phyloP scores from a whole-genome alignment of 2,797 vertebrate genomes.

The Leuciscus waleckii region DNA sequence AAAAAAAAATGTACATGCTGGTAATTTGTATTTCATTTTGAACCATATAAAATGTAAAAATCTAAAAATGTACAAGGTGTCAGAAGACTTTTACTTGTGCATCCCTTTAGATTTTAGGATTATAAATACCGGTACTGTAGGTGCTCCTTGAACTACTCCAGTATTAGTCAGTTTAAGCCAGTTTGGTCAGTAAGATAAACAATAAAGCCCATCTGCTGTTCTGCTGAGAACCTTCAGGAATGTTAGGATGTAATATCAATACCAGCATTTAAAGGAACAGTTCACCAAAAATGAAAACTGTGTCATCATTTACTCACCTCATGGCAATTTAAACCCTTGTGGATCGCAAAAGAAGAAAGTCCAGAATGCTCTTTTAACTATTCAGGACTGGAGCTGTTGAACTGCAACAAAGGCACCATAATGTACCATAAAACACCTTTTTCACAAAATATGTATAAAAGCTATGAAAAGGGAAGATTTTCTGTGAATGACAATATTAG shows the following conservation, averaged over 20 bases:
- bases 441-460: neutral
- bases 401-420: neutral
- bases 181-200: slow-evolving; percentile 25
- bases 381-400: neutral
- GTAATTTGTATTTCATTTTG: neutral
- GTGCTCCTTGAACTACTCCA: neutral
- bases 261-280: neutral
- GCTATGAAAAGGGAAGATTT: neutral
- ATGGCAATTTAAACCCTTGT: neutral
- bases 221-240: slow-evolving; percentile 14
- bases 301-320: neutral
- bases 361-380: neutral
- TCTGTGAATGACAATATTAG: neutral
- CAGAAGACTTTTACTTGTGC: neutral
- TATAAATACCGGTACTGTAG: neutral
- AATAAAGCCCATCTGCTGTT: slow-evolving; percentile 21
- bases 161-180: slow-evolving; percentile 41
- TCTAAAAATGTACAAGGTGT: neutral
- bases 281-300: neutral
- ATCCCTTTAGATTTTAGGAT: slow-evolving; percentile 10
- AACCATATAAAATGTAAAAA: neutral
- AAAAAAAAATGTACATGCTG: neutral
- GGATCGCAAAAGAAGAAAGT: neutral
- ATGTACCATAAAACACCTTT: neutral
- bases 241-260: neutral